Evolutionary conservation across 2,888 invertebrate species (phyloP).

Genomic region (Cosmopolites sordidus): DNA sequence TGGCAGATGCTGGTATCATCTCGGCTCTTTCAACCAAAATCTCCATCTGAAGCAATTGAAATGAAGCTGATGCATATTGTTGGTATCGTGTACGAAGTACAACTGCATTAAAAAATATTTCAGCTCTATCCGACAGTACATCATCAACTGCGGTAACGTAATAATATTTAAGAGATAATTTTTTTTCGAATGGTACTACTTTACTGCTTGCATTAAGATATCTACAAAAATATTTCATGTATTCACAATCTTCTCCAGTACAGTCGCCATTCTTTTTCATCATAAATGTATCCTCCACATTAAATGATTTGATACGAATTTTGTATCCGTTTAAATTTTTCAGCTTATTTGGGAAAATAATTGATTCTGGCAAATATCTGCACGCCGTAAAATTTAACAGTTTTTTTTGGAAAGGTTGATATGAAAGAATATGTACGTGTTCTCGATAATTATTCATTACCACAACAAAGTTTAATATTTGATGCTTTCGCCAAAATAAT

Average conservation of each 20-base stretch:
- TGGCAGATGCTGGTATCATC: constrained; percentile 2
- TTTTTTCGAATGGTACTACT: background rate
- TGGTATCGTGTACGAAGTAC: background rate
- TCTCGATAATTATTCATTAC: background rate
- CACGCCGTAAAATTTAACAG: background rate
- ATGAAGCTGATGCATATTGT: constrained; percentile 5
- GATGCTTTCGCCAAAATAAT: constrained; percentile 4
- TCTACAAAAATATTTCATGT: constrained; percentile 10
- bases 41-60: background rate
- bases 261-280: constrained; percentile 1
- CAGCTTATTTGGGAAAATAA: constrained; percentile 4
- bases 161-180: background rate
- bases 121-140: constrained; percentile 3
- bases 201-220: constrained; percentile 6
- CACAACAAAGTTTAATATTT: constrained; percentile 9
- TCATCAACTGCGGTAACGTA: constrained; percentile 1
- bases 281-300: background rate
- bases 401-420: constrained; percentile 5
- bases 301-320: constrained; percentile 4
- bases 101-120: constrained; percentile 9
- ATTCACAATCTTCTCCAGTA: constrained; percentile 8
- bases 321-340: constrained; percentile 5
- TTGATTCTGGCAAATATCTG: background rate
- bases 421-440: constrained; percentile 3
- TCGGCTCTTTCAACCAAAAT: constrained; percentile 9